These are phyloP conservation scores for Pedicia rivosa DNA, from an alignment of 2,888 invertebrate species.

Conservation along the genomic window DNA sequence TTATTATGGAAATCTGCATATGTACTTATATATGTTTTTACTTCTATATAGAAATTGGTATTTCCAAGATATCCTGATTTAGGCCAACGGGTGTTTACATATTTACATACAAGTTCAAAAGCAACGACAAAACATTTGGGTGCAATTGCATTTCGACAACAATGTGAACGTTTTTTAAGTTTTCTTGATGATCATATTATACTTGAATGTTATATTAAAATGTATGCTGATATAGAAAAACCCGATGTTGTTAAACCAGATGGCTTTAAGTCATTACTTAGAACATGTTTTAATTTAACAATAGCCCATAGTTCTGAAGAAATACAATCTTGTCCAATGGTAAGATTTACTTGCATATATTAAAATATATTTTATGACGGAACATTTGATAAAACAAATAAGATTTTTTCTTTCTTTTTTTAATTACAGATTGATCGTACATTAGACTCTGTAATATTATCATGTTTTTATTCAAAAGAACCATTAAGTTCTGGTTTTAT, in stretches of 20 bases:
- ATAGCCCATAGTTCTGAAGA: conserved; percentile 65
- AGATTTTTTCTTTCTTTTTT: conserved; percentile 6
- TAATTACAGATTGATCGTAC: conserved; percentile 45
- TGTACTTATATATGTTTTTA: neutral
- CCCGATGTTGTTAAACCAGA: conserved; percentile 43
- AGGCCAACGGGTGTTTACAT: conserved; percentile 47
- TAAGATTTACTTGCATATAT: conserved; percentile 19
- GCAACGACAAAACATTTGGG: conserved; percentile 45
- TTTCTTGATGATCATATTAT: conserved; percentile 42
- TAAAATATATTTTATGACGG: neutral
- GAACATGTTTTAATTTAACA: conserved; percentile 59
- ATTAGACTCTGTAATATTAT: conserved; percentile 52
- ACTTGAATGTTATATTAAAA: conserved; percentile 51
- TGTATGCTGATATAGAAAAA: conserved; percentile 39
- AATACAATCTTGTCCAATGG: conserved; percentile 41
- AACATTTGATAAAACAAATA: neutral
- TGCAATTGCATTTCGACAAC: conserved; percentile 48
- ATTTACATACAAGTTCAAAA: conserved; percentile 41
- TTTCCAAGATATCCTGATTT: conserved; percentile 64
- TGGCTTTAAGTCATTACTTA: conserved; percentile 46
- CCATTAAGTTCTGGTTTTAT: conserved; percentile 58
- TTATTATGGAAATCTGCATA: too few species aligned
- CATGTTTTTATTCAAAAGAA: conserved; percentile 68
- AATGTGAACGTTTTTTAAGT: conserved; percentile 47
- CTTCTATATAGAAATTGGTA: conserved; percentile 45